These are phyloP conservation scores for Phalacrocorax brasilianus DNA, from an alignment of 2,113 vertebrate species.

Conservation along the genomic window DNA sequence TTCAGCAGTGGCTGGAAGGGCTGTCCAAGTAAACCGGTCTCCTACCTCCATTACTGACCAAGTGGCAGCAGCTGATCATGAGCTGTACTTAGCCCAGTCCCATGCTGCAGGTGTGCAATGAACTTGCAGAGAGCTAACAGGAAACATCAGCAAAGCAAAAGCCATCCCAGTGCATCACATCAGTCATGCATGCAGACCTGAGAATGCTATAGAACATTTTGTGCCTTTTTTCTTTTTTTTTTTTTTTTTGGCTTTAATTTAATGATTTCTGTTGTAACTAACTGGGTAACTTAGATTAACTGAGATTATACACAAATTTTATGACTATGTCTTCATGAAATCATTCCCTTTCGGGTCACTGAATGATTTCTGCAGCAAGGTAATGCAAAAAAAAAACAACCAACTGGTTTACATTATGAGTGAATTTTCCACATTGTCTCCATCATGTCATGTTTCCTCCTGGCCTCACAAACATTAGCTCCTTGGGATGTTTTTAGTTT, in stretches of 20 bases:
- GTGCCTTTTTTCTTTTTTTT: not conserved
- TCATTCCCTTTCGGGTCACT: not conserved
- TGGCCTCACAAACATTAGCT: not conserved
- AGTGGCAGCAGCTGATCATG: not conserved
- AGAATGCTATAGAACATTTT: not conserved
- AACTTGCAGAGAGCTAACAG: not conserved
- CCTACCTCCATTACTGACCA: accelerated
- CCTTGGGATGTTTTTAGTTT: too few species aligned
- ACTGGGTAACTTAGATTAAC: not conserved
- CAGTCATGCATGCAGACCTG: not conserved
- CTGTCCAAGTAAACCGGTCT: not conserved
- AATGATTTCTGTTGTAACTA: not conserved
- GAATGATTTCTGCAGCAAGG: not conserved
- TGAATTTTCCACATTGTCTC: not conserved
- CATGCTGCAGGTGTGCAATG: accelerated
- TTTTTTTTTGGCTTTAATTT: not conserved
- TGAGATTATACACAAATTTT: not conserved
- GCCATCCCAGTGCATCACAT: not conserved
- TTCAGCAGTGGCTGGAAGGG: not conserved
- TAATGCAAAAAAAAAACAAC: not conserved
- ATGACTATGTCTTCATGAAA: not conserved
- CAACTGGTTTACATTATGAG: too few species aligned
- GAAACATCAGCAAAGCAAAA: not conserved
- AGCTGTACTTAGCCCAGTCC: accelerated
- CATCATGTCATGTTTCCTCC: accelerated